These are phyloP conservation scores for Lepidocyrtinus sp. DNA, from an alignment of 2,888 invertebrate species.

Conservation along the genomic window DNA sequence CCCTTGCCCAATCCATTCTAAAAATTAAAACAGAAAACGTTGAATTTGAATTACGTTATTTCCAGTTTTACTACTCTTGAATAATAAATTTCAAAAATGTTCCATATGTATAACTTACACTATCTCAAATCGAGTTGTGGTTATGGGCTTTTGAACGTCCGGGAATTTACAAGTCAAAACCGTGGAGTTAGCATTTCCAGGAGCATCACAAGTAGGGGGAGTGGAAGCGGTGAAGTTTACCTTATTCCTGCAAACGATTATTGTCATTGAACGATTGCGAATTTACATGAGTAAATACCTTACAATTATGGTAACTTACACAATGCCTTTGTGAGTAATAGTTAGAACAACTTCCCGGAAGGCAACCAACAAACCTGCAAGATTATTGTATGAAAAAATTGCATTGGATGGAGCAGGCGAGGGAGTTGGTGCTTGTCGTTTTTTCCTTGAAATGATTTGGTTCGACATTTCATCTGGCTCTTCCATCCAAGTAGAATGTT, in stretches of 20 bases:
- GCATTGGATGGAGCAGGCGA: constrained; percentile 9
- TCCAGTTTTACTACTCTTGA: not conserved
- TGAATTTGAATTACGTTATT: constrained; percentile 4
- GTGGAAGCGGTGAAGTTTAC: constrained; percentile 15
- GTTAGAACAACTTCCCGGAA: constrained; percentile 12
- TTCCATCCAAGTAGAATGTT: constrained; percentile 42
- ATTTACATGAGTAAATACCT: not conserved
- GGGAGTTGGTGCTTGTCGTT: constrained; percentile 36
- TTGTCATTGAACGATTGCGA: not conserved
- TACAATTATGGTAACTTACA: not conserved
- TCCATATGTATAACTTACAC: constrained; percentile 2
- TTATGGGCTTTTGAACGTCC: not conserved
- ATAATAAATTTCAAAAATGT: not conserved
- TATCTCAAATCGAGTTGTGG: constrained; percentile 13
- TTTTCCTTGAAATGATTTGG: constrained; percentile 31
- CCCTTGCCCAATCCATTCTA: constrained; percentile 23
- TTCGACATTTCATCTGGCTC: constrained; percentile 41
- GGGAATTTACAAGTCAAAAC: constrained; percentile 4
- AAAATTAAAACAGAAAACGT: constrained; percentile 4
- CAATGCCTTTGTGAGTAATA: not conserved
- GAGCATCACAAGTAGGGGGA: not conserved
- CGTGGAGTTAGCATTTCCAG: not conserved
- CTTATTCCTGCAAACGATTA: constrained; percentile 5
- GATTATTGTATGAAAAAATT: not conserved
- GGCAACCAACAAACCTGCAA: constrained; percentile 23